Base-by-base conservation (phyloP, 2,888 invertebrate genomes). In the Xanthorhoe designata region DNA sequence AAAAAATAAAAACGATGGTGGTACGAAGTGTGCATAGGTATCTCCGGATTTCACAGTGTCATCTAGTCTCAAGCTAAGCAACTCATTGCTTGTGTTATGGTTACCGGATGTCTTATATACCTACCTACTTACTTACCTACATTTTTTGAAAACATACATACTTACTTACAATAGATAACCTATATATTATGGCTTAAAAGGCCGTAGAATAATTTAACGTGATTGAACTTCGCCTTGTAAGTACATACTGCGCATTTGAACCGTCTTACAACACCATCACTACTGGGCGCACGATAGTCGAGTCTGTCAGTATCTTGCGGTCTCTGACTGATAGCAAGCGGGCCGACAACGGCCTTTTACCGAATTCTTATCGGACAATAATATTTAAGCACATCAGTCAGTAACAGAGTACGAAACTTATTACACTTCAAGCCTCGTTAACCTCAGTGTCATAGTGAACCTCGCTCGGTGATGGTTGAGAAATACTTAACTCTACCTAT, bases 291-390 rank as follows among this genome's bases (percentile, higher is more conserved):
- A 0, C 2, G 47, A 17, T 24, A 29, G 15, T 2, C 8, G n/a
- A 38, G 47, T 42, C 24, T 49, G 45, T 61, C 64, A 64, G 64
- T 59, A 38, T 52, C 51, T 45, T 64, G 42, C 52, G 59, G 45
- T 55, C 42, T 13, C n/a, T 49, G 51, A 50, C 61, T 57, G 61
- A 65, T 62, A 53, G 29, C 53, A 15, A 54, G 45, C 62, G 57
- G 35, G 51, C 35, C 35, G 35, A 45, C 50, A 32, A 18, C 49
- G n/a, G 54, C 54, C 45, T n/a, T n/a, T 52, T 35, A 13, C 24
- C 24, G 5, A 47, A 6, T 56, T 7, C 24, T 32, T 51, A 45
- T 10, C 57, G 52, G 45, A 52, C 17, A 45, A 49, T 18, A 50
- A 24, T 56, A 42, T 24, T 47, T 15, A 17, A 15, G 47, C 47